phyloP scores from a whole-genome alignment of 2,888 invertebrate species.

The Spisula subtruncata region DNA sequence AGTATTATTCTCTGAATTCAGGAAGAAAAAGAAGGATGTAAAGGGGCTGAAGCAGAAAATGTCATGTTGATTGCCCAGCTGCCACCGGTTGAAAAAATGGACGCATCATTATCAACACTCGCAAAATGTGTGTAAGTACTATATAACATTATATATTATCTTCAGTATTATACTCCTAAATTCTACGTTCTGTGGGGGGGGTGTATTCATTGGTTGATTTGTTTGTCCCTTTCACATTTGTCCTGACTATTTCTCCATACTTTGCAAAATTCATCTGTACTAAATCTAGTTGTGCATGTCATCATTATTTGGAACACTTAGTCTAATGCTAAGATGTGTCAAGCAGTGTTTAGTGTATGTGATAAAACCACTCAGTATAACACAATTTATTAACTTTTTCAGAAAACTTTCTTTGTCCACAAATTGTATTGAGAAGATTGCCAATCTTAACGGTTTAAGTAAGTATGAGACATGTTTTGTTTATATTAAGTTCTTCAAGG shows the following conservation, averaged over 20 bases:
- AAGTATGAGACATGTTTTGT: slow-evolving; percentile 68
- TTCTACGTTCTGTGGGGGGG: too few species aligned
- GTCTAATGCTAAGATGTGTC: too few species aligned
- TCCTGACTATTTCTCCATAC: too few species aligned
- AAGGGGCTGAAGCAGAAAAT: slow-evolving; percentile 92
- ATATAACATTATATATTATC: too few species aligned
- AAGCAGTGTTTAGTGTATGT: too few species aligned
- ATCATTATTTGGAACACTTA: too few species aligned
- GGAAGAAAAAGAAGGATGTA: slow-evolving; percentile 92
- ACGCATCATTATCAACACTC: slow-evolving; percentile 92
- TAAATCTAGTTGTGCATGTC: too few species aligned
- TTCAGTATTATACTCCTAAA: too few species aligned
- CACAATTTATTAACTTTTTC: slow-evolving; percentile 80
- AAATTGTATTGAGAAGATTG: slow-evolving; percentile 97
- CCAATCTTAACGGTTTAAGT: slow-evolving; percentile 93
- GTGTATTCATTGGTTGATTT: too few species aligned
- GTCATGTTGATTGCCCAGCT: slow-evolving; percentile 95
- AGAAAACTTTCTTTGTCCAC: slow-evolving; percentile 96
- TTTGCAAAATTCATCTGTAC: too few species aligned
- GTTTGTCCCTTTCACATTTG: too few species aligned
- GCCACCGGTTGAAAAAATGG: slow-evolving; percentile 98
- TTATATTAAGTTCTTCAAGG: too few species aligned
- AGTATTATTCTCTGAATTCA: slow-evolving; percentile 61
- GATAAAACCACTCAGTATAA: neutral
- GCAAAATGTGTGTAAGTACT: slow-evolving; percentile 92